Evolutionary conservation across 2,113 vertebrate genomes (phyloP), one percentile per base, ranked within the genome.

Genomic region (Heterocephalus glaber): DNA sequence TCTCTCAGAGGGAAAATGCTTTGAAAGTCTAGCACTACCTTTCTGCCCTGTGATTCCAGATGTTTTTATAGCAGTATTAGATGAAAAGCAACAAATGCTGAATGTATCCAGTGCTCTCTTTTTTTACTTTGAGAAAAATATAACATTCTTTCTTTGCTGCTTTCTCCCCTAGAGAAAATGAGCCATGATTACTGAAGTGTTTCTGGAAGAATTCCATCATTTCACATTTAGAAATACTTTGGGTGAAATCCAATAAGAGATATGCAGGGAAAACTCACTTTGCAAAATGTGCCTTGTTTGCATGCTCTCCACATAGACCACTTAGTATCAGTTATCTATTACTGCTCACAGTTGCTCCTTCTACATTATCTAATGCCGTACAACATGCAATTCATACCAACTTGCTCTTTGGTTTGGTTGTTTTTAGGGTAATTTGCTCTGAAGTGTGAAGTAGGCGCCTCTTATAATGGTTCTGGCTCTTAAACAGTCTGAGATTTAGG

Each of bases 181-280:
- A 94, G 44, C 8, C 72, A 22, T 83, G 54, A 93, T 96, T 96
- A 54, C 68, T 68, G 28, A 94, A 86, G 56, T 44, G 44, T 38
- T 94, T 89, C 86, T 82, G 14, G 82, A 95, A 95, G 83, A 89
- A 86, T 89, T 83, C 58, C 28, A 61, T 86, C 5, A 0, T 63
- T 88, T 92, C 92, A 60, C 38, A 61, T 86, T 79, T 94, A 83
- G 82, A 89, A 96, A 28, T 93, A 54, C 86, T 83, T 61, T 63
- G 91, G 89, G 94, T 91, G 19, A 66, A 83, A 93, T 89, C 89
- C 49, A 96, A 28, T 60, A 89, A 86, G 56, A 87, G 74, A 49
- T 65, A 47, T 68, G 19, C 38, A 87, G 16, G 56, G 83, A 94
- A 94, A 94, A 30, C 74, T 92, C 66, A n/a, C 33, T 94, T 90